These are phyloP conservation scores for Drosophila peninsularis DNA, from an alignment of 2,888 invertebrate species.

Conservation along the genomic window DNA sequence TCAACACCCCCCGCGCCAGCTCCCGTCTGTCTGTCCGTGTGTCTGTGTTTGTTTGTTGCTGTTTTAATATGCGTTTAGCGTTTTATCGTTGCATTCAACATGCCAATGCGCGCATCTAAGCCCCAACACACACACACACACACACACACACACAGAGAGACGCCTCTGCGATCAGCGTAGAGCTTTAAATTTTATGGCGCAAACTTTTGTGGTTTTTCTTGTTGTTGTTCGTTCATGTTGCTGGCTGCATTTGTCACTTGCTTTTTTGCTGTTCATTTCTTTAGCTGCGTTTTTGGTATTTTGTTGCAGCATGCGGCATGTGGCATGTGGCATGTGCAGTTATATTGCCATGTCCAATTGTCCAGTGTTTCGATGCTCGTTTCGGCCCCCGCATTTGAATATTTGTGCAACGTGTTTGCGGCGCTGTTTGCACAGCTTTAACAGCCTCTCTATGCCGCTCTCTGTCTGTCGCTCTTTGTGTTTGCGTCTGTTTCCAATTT, in stretches of 20 bases:
- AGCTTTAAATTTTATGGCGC: conserved; percentile 52
- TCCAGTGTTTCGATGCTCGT: conserved; percentile 45
- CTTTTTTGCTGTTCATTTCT: conserved; percentile 48
- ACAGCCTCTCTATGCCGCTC: conserved; percentile 11
- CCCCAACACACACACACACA: neutral
- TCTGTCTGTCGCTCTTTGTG: conserved; percentile 4
- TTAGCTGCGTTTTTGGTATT: conserved; percentile 47
- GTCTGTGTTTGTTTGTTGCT: conserved; percentile 32
- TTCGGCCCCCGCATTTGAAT: conserved; percentile 58
- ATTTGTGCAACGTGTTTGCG: conserved; percentile 79
- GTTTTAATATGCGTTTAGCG: conserved; percentile 78
- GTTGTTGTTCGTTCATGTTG: conserved; percentile 23
- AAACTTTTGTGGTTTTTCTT: conserved; percentile 59
- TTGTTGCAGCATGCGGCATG: conserved; percentile 53
- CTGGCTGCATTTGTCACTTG: conserved; percentile 53
- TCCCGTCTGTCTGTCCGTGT: neutral
- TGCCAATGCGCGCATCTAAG: conserved; percentile 56
- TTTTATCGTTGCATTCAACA: conserved; percentile 74
- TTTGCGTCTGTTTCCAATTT: conserved; percentile 59
- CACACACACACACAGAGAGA: neutral
- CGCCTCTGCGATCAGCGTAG: conserved; percentile 25
- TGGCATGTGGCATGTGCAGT: conserved; percentile 58
- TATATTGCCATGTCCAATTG: conserved; percentile 55
- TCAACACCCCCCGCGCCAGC: conserved; percentile 23
- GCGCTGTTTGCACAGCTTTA: conserved; percentile 73